A percentile compares a stretch with the other conserved stretches of the same genome.
phyloP scores from a whole-genome alignment of 2,113 vertebrate genomes.

The Antidorcas marsupialis region DNA sequence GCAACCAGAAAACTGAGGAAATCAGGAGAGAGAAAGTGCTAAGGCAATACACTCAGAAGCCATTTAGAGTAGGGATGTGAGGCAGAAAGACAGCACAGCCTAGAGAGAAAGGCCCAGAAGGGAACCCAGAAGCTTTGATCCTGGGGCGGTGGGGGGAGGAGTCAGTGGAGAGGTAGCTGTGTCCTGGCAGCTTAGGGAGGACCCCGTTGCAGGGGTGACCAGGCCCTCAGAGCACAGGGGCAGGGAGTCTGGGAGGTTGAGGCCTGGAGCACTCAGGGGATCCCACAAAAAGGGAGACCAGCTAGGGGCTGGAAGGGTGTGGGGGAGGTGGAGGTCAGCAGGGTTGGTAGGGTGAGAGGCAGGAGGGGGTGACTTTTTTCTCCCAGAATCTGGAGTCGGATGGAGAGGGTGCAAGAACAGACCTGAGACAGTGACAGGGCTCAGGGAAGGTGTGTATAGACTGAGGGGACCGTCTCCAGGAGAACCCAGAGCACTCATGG shows the following conservation, averaged over 20 bases:
- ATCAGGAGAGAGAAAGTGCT: neutral
- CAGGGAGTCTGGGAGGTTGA: neutral
- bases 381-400: neutral
- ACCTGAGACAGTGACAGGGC: neutral
- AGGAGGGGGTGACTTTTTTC: neutral
- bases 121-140: neutral
- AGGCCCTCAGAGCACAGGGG: neutral
- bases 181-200: neutral
- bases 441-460: constrained; percentile 45
- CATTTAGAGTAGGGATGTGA: neutral
- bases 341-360: neutral
- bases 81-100: neutral
- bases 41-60: neutral
- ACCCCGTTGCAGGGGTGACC: neutral
- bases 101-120: neutral
- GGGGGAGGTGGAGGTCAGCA: neutral
- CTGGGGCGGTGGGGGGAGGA: neutral
- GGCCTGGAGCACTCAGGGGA: no score
- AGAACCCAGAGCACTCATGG: neutral
- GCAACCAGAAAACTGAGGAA: neutral
- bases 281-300: neutral
- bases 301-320: neutral
- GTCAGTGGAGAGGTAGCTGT: neutral
- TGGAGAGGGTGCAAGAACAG: neutral
- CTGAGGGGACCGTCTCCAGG: neutral